phyloP scores from a whole-genome alignment of 1,140 invertebrate genomes.

The Ptiloglossa arizonensis region DNA sequence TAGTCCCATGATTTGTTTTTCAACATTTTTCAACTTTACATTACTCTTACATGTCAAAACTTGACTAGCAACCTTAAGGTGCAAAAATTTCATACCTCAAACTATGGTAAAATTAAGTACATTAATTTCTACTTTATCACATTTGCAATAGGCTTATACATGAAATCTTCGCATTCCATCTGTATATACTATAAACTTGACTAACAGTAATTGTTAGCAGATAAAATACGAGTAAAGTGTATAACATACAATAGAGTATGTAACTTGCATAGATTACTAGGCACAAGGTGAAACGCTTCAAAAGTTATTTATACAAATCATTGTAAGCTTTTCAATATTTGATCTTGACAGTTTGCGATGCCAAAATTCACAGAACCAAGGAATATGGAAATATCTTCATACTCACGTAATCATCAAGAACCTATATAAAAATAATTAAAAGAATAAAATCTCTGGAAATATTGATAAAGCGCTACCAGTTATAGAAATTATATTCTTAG shows the following conservation, averaged over 20 bases:
- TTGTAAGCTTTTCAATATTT: constrained; percentile 46
- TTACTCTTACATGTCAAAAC: constrained; percentile 33
- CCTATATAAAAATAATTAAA: constrained; percentile 78
- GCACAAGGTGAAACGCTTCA: constrained; percentile 75
- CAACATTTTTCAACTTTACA: constrained; percentile 21
- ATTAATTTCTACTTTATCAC: constrained; percentile 67
- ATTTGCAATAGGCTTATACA: constrained; percentile 59
- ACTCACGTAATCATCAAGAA: constrained; percentile 86
- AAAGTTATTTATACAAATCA: constrained; percentile 51
- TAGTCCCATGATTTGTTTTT: constrained; percentile 17
- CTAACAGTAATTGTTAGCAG: constrained; percentile 43
- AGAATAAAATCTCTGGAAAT: background rate
- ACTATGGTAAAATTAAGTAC: constrained; percentile 67
- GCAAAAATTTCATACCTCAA: constrained; percentile 48
- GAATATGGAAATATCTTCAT: constrained; percentile 89
- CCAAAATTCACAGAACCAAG: constrained; percentile 80
- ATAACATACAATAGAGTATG: constrained; percentile 59
- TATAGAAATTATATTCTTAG: background rate
- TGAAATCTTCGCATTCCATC: constrained; percentile 58
- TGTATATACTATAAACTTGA: constrained; percentile 39
- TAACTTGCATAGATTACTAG: constrained; percentile 67
- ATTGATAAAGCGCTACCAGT: background rate
- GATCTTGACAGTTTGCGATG: constrained; percentile 37
- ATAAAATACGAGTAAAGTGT: constrained; percentile 56
- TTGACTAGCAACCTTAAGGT: constrained; percentile 59